Evolutionary conservation across 2,888 invertebrate genomes (phyloP).

Genomic region (Brachycybe producta): DNA sequence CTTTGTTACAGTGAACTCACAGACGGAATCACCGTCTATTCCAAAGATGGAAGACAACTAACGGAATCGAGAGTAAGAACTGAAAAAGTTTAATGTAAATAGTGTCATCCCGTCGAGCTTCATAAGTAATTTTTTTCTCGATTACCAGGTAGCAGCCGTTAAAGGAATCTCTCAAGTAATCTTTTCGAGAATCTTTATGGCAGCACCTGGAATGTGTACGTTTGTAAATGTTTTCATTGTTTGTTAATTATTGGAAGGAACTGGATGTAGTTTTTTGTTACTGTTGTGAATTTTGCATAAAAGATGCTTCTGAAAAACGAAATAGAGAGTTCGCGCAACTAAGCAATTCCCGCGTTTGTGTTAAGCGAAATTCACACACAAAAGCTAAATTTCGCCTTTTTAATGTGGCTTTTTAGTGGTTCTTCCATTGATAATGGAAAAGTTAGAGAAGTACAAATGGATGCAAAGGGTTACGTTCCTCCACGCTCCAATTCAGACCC

Average conservation of each 20-base stretch:
- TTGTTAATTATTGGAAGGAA: neutral
- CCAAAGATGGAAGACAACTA: slow-evolving; percentile 58
- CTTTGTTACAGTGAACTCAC: slow-evolving; percentile 27
- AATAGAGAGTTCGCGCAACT: too few relatives aligned
- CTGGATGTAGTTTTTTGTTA: slow-evolving; percentile 7
- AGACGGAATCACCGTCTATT: slow-evolving; percentile 60
- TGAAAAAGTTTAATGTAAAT: neutral
- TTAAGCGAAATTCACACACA: too few relatives aligned
- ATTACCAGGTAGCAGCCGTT: slow-evolving; percentile 52
- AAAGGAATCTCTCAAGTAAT: slow-evolving; percentile 67
- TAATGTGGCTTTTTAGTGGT: slow-evolving; percentile 41
- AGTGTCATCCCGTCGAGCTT: too few relatives aligned
- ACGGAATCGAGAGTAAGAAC: slow-evolving; percentile 39
- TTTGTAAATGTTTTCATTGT: slow-evolving; percentile 18
- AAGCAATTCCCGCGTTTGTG: too few relatives aligned
- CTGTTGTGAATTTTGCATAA: neutral
- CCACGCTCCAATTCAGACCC: slow-evolving; percentile 63
- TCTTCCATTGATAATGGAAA: slow-evolving; percentile 72
- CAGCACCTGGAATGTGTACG: slow-evolving; percentile 71
- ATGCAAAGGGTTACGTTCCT: slow-evolving; percentile 59
- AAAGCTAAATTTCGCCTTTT: slow-evolving; percentile 3
- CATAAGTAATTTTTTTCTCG: too few relatives aligned
- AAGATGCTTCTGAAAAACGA: too few relatives aligned
- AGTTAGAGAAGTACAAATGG: slow-evolving; percentile 56
- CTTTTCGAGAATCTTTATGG: slow-evolving; percentile 65